A percentile compares a stretch with the other conserved stretches of the same genome.
These are phyloP conservation scores for Dione juno DNA, from an alignment of 2,888 invertebrate species.

Conservation along the genomic window DNA sequence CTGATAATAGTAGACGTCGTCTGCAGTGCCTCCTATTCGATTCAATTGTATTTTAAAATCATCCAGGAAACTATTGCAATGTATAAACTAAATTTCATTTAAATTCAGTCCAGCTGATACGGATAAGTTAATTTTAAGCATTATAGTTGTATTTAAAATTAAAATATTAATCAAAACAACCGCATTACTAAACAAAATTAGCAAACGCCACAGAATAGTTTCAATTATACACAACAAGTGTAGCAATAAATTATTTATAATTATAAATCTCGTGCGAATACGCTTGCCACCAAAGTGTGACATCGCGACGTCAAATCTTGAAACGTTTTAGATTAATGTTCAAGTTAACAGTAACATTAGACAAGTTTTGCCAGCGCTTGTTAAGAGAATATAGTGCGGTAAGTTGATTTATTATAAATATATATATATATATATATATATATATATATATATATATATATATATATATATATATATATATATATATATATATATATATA, in stretches of 20 bases:
- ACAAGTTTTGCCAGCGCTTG: neutral
- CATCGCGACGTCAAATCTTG: constrained; percentile 7
- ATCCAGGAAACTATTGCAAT: no score
- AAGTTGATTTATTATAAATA: constrained; percentile 10
- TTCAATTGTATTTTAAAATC: no score
- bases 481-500: no score
- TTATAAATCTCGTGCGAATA: neutral
- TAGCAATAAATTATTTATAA: constrained; percentile 15
- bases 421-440: neutral
- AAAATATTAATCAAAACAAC: neutral
- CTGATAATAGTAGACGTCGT: no score
- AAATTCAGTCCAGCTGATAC: no score
- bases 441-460: no score
- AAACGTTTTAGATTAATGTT: constrained; percentile 15
- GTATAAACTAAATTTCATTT: no score
- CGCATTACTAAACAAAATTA: neutral
- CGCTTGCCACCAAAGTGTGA: constrained; percentile 7
- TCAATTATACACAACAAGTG: neutral
- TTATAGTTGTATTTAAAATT: no score
- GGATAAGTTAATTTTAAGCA: no score
- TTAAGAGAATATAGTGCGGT: constrained; percentile 2
- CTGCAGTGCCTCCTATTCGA: no score
- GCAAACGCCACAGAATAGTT: neutral
- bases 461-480: no score
- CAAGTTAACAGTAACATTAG: neutral